Base-by-base conservation (phyloP, 2,888 invertebrate species). In the Zhuqinia jingwanae region DNA sequence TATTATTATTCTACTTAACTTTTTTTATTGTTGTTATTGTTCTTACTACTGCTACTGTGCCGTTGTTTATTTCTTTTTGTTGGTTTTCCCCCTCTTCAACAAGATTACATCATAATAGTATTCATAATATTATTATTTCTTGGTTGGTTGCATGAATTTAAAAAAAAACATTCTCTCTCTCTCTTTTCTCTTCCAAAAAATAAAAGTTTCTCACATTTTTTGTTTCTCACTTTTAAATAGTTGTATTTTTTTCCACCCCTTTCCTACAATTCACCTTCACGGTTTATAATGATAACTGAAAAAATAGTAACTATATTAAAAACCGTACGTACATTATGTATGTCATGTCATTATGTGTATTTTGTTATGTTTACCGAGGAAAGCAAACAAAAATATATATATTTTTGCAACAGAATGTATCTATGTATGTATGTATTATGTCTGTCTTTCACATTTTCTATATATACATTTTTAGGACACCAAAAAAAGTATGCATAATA, bases 81-180 rank as follows among this genome's bases (percentile, higher is more conserved):
- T 58, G 25, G 60, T 15, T 27, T 13, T 60, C 42, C 15, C 60
- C 30, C 3, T 60, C 15, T 68, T 42, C 42, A 42, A 20, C 42
- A 20, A 42, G 42, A 68, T 68, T 68, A 42, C 42, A 20, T 68
- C 20, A 13, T 68, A n/a, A n/a, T n/a, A n/a, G n/a, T n/a, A 17
- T 17, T 17, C 10, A 42, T 36, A 22, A 15, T 17, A 65, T 6
- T 8, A n/a, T 68, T 68, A n/a, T n/a, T n/a, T n/a, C n/a, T 68
- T 68, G 20, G 65, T 20, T 0, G 13, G 65, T 42, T 68, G 65
- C 42, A 68, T 68, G 65, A 68, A 68, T 36, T 63, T 63, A 63
- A 68, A 17, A 42, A 42, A 42, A 27, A 8, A 27, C 60, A 27
- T 27, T 56, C n/a, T 58, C 20, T 6, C 53, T n/a, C 17, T 36